Evolutionary conservation across 2,797 vertebrate genomes (phyloP).

Genomic region (Darevskia mixta): DNA sequence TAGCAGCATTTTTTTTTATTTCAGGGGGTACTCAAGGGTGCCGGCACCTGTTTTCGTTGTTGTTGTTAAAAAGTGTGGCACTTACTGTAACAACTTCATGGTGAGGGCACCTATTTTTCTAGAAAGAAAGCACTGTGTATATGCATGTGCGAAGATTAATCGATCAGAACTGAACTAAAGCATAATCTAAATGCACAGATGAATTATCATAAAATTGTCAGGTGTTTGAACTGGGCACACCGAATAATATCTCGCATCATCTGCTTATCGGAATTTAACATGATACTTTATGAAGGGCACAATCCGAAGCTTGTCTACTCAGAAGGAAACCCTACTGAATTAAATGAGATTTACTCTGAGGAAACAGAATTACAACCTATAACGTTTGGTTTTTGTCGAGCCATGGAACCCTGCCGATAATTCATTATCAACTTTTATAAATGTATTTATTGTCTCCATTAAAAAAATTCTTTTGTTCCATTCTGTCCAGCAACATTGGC

Average conservation of each 20-base stretch:
- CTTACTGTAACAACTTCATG: too few relatives aligned
- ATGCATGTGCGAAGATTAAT: not conserved
- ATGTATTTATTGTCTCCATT: not conserved
- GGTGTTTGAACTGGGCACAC: not conserved
- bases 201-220: not conserved
- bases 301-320: not conserved
- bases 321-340: not conserved
- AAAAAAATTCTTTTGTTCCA: not conserved
- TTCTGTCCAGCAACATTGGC: not conserved
- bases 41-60: too few relatives aligned
- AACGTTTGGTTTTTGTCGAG: not conserved
- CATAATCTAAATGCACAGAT: not conserved
- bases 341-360: not conserved
- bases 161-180: not conserved
- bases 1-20: too few relatives aligned
- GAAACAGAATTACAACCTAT: too few relatives aligned
- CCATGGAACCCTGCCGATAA: not conserved
- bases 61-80: too few relatives aligned
- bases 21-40: too few relatives aligned
- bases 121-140: too few relatives aligned
- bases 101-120: too few relatives aligned
- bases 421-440: not conserved
- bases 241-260: not conserved
- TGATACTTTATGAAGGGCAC: not conserved
- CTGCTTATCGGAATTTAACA: not conserved